Evolutionary conservation across 2,888 invertebrate species (phyloP).

Genomic region (Apotomis turbidana): DNA sequence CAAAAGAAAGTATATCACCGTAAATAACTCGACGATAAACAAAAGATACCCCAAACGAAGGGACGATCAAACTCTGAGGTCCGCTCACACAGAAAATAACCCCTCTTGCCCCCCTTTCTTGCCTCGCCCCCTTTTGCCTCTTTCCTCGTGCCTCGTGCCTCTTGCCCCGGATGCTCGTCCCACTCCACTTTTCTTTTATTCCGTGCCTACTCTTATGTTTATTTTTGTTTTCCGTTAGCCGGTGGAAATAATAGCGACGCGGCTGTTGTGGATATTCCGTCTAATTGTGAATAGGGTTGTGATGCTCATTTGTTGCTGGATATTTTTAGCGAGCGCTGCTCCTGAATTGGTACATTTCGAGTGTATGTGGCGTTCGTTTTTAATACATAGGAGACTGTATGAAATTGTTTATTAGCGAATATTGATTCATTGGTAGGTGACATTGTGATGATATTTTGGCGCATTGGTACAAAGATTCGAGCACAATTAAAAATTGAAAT

Average conservation of each 20-base stretch:
- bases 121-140: slow-evolving; percentile 43
- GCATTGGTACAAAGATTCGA: too few species aligned
- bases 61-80: slow-evolving; percentile 59
- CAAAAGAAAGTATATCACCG: slow-evolving; percentile 59
- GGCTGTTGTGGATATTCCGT: slow-evolving; percentile 58
- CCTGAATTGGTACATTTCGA: too few species aligned
- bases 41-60: slow-evolving; percentile 66
- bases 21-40: slow-evolving; percentile 73
- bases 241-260: slow-evolving; percentile 76
- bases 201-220: slow-evolving; percentile 78
- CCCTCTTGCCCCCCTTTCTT: slow-evolving; percentile 48
- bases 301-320: slow-evolving; percentile 2
- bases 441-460: too few species aligned
- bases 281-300: background rate
- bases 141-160: slow-evolving; percentile 46
- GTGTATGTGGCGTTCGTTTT: too few species aligned
- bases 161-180: slow-evolving; percentile 74
- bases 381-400: too few species aligned
- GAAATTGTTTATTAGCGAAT: too few species aligned
- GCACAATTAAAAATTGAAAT: too few species aligned
- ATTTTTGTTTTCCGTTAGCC: slow-evolving; percentile 82
- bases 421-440: too few species aligned
- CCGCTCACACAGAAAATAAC: slow-evolving; percentile 63
- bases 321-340: background rate
- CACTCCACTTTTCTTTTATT: slow-evolving; percentile 81